A percentile compares a stretch with the other conserved stretches of the same genome.
phyloP scores from a whole-genome alignment of 2,113 vertebrate species.

The Ptilorrhoa leucosticta region DNA sequence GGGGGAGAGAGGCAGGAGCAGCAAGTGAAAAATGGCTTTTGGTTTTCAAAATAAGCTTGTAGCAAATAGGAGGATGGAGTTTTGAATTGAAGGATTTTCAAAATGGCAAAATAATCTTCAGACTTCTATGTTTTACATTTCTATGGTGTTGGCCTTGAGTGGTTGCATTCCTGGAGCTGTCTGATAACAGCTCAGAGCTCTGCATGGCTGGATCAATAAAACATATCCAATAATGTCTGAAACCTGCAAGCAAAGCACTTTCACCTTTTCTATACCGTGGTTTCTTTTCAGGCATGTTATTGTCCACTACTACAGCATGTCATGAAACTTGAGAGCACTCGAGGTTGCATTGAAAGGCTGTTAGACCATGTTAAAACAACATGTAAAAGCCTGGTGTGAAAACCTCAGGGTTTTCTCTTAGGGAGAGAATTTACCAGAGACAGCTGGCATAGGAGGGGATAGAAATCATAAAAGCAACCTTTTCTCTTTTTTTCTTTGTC shows the following conservation, averaged over 20 bases:
- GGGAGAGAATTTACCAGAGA: not conserved
- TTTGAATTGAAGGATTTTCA: not conserved
- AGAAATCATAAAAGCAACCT: not conserved
- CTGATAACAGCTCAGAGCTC: not conserved
- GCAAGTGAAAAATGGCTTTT: not conserved
- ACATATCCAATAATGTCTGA: not conserved
- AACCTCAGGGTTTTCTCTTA: not conserved
- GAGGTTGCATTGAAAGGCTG: not conserved
- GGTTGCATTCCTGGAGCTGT: not conserved
- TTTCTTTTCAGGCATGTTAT: not conserved
- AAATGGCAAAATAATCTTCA: not conserved
- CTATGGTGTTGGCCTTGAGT: not conserved
- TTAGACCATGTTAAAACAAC: not conserved
- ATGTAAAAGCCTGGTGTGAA: not conserved
- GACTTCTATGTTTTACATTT: not conserved
- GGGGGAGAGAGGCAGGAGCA: not conserved
- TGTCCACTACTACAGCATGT: not conserved
- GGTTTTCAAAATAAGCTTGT: not conserved
- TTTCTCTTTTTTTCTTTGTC: not conserved
- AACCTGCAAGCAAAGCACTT: not conserved
- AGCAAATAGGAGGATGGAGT: not conserved
- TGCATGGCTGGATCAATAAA: not conserved
- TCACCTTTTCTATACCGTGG: not conserved
- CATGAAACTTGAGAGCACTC: not conserved
- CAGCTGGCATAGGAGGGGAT: not conserved